Conservation (phyloP, 1,140 invertebrate genomes). For the Ips nitidus region DNA sequence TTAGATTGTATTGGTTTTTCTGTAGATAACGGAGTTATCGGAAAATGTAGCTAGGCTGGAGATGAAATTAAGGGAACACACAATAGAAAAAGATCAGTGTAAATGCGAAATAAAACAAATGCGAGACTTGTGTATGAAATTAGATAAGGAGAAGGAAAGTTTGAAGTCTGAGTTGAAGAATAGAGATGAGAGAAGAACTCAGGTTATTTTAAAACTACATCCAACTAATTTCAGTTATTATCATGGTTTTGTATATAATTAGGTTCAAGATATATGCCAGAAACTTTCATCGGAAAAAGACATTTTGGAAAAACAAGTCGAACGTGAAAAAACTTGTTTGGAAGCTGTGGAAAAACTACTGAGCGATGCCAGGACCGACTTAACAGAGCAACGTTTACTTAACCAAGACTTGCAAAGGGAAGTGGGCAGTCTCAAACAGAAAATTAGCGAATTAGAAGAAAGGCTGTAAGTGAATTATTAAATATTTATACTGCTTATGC, state of each 20-base stretch:
- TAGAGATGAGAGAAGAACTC: constrained; percentile 14
- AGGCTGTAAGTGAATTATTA: constrained; percentile 53
- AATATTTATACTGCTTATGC: background rate
- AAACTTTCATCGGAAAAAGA: constrained; percentile 53
- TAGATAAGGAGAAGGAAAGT: constrained; percentile 59
- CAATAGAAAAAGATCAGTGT: constrained; percentile 48
- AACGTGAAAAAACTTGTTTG: constrained; percentile 53
- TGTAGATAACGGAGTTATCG: constrained; percentile 58
- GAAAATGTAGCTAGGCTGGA: constrained; percentile 58
- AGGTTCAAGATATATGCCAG: background rate
- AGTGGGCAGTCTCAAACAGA: constrained; percentile 53
- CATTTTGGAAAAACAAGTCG: constrained; percentile 53
- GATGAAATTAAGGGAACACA: constrained; percentile 54
- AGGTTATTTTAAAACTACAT: background rate
- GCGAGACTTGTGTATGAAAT: constrained; percentile 56
- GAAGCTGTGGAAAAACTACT: constrained; percentile 57
- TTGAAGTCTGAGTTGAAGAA: constrained; percentile 44
- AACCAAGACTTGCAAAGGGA: constrained; percentile 59
- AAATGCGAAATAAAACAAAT: constrained; percentile 56
- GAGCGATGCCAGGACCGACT: constrained; percentile 56
- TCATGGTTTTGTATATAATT: background rate
- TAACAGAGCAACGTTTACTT: constrained; percentile 53
- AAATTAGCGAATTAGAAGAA: constrained; percentile 54
- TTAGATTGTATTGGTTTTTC: background rate
- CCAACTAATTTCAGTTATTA: background rate